Base-by-base conservation (phyloP, 2,888 invertebrate species). In the Campoplex capitator region DNA sequence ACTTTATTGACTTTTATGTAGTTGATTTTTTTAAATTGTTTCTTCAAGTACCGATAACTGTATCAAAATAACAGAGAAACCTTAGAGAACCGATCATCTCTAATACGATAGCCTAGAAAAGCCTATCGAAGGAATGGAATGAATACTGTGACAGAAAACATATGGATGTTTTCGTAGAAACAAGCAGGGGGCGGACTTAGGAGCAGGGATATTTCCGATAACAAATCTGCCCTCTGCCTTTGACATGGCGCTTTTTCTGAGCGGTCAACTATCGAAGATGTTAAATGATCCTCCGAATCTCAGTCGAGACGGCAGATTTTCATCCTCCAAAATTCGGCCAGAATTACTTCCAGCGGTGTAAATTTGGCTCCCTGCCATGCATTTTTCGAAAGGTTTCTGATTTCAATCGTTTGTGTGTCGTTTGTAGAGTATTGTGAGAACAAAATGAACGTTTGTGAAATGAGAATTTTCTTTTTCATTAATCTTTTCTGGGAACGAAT, bases 241-340 rank as follows among this genome's bases (percentile, higher is more conserved):
- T 62, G 32, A 32, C 13, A 13, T 32, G 62, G 62, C 62, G 62
- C 32, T 62, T 32, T 32, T 16, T 13, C 32, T n/a, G 62, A 62
- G 62, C 32, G 62, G 62, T 32, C 32, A 62, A 62, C 62, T 13
- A 4, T 6, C 2, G 62, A 62, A 62, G 16, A 62, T 62, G 32
- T 32, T 1, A 13, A 62, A 32, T 62, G 13, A 6, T 32, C 16
- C 6, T n/a, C 32, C 32, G 16, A 16, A 62, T 13, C 62, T 62
- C 32, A 32, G 62, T 62, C 62, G 32, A 62, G 32, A 62, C 16
- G 13, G 58, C 58, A 58, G 58, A 58, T 58, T 58, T 56, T 23
- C 2, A 2, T 23, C 42, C 42, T 9, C 6, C 42, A 9, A 1
- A 38, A 38, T 6, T 38, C 38, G 3, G 38, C 38, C 3, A 6